A percentile compares a stretch with the other conserved stretches of the same genome.
Conservation (phyloP, 1,140 invertebrate genomes). For the Papilio aristodemus region DNA sequence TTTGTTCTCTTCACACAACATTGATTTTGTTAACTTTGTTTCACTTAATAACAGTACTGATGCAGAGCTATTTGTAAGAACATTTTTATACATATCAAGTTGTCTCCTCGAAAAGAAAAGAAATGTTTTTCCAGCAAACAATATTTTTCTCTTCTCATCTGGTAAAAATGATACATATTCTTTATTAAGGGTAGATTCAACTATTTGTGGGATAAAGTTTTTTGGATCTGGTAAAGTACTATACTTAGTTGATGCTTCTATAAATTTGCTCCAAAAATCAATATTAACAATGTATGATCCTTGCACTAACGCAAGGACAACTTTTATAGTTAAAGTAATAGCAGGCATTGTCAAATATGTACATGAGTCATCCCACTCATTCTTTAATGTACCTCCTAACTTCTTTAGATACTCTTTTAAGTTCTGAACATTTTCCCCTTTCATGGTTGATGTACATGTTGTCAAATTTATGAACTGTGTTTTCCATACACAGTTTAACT, state of each 20-base stretch:
- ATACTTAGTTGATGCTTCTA: slow-evolving; percentile 71
- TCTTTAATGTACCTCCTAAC: slow-evolving; percentile 71
- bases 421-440: slow-evolving; percentile 58
- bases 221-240: slow-evolving; percentile 76
- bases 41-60: slow-evolving; percentile 70
- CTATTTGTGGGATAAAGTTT: slow-evolving; percentile 79
- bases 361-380: slow-evolving; percentile 79
- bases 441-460: slow-evolving; percentile 78
- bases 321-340: slow-evolving; percentile 85
- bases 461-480: slow-evolving; percentile 60
- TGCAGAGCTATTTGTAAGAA: slow-evolving; percentile 72
- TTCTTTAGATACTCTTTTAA: slow-evolving; percentile 61
- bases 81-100: slow-evolving; percentile 78
- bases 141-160: slow-evolving; percentile 70
- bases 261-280: slow-evolving; percentile 82
- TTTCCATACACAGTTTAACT: slow-evolving; percentile 76
- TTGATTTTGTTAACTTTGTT: slow-evolving; percentile 71
- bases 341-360: slow-evolving; percentile 84
- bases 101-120: slow-evolving; percentile 83
- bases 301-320: slow-evolving; percentile 84
- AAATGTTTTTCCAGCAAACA: slow-evolving; percentile 83
- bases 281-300: slow-evolving; percentile 83
- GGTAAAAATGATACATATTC: slow-evolving; percentile 80
- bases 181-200: slow-evolving; percentile 81
- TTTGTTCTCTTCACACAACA: slow-evolving; percentile 69